Evolutionary conservation across 2,888 invertebrate genomes (phyloP).

Genomic region (Myopa testacea): DNA sequence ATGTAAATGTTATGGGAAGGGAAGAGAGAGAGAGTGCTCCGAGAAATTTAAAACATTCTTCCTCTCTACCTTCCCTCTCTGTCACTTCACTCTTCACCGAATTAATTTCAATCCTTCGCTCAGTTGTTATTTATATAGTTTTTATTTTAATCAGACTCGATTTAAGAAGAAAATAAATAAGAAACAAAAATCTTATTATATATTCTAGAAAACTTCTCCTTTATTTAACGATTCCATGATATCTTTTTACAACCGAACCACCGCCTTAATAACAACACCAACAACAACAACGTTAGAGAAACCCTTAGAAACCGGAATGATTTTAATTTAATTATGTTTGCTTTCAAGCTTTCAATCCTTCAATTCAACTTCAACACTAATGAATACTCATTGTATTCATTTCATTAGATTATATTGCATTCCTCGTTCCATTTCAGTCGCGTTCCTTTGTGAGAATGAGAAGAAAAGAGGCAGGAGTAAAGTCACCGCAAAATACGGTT

Average conservation of each 20-base stretch:
- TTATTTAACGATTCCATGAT: background rate
- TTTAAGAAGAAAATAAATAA: no score
- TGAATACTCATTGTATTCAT: slow-evolving; percentile 22
- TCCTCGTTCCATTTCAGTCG: background rate
- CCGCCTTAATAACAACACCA: background rate
- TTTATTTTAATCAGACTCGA: no score
- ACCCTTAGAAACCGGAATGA: background rate
- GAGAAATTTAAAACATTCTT: no score
- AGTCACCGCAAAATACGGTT: background rate
- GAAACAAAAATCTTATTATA: background rate
- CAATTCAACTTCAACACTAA: slow-evolving; percentile 18
- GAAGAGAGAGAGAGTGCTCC: no score
- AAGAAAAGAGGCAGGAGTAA: background rate
- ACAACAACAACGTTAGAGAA: background rate
- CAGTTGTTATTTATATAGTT: no score
- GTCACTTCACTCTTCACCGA: no score
- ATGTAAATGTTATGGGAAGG: no score
- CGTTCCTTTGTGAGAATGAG: background rate
- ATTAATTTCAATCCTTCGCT: no score
- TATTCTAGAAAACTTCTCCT: background rate
- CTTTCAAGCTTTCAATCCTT: slow-evolving; percentile 24
- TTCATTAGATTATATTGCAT: background rate
- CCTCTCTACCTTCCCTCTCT: no score
- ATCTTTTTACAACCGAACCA: background rate
- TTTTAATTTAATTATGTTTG: slow-evolving; percentile 24